These are phyloP conservation scores for Caenorhabditis angaria DNA, from an alignment of 2,888 invertebrate genomes.

Conservation along the genomic window DNA sequence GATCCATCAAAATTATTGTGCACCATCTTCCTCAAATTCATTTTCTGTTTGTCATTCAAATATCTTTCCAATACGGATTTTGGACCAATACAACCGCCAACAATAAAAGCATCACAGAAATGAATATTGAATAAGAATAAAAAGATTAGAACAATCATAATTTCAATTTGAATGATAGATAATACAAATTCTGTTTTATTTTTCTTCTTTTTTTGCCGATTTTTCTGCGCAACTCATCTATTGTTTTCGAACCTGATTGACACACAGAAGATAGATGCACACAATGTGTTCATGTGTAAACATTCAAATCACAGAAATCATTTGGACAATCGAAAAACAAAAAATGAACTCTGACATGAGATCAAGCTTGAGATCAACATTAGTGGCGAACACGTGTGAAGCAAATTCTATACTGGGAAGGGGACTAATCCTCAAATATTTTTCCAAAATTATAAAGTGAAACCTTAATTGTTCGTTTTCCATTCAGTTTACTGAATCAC, in stretches of 20 bases:
- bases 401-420: no score
- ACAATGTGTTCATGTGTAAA: background rate
- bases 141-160: no score
- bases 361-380: no score
- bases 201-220: background rate
- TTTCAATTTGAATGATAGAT: no score
- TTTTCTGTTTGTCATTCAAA: constrained; percentile 46
- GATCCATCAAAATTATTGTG: constrained; percentile 56
- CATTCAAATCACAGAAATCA: background rate
- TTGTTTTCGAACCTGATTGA: background rate
- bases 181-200: no score
- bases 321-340: no score
- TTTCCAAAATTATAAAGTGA: no score
- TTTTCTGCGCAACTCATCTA: background rate
- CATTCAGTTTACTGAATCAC: no score
- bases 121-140: constrained; percentile 11
- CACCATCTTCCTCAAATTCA: constrained; percentile 49
- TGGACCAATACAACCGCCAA: constrained; percentile 59
- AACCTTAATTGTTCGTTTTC: no score
- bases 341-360: no score
- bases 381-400: no score
- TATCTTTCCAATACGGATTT: constrained; percentile 51
- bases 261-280: background rate
- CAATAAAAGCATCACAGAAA: constrained; percentile 37
- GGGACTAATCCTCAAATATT: no score